Base-by-base conservation (phyloP, 1,140 invertebrate species). In the Listronotus bonariensis region DNA sequence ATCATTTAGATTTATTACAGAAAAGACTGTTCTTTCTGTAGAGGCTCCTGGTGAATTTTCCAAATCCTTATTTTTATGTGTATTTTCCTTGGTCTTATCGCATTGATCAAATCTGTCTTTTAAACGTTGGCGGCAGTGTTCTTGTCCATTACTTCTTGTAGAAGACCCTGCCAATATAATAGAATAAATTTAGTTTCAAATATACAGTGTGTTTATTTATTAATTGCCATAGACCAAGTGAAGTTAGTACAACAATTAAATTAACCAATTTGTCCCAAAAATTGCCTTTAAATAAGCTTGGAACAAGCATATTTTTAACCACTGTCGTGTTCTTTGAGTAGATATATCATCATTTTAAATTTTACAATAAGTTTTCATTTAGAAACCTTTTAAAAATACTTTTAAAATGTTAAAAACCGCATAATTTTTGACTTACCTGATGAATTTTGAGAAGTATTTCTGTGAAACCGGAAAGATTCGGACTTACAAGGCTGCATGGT, bases 1-100 rank as follows among this genome's bases (percentile, higher is more conserved):
- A 63, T 77, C 75, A 43, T 73, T 74, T 9, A 78, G 63, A 12
- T 74, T 74, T 60, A 78, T 63, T 0, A 72, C 66, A 46, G 74
- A 75, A 48, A 79, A 70, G n/a, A 79, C 68, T 51, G 70, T 74
- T 41, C 70, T 65, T 45, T 77, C 70, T 5, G 18, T 45, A 9
- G 9, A n/a, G 40, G 54, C 60, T n/a, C 45, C 40, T 36, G 64
- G 53, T 1, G 20, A 26, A 26, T 26, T 26, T 26, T 26, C 20
- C 5, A 26, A 3, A 26, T 54, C 31, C 45, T 64, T 15, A 15
- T 63, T 63, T 48, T 17, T 52, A n/a, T 18, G 10, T 36, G 4
- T 5, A 9, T 12, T 11, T 20, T 51, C 31, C 12, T 46, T 36
- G 14, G 12, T 10, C 11, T 40, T 51, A 1, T 45, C 38, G 41